These are phyloP conservation scores for rat (Rattus norvegicus) DNA, from an alignment of 2,113 vertebrate species.

Conservation along the genomic window DNA sequence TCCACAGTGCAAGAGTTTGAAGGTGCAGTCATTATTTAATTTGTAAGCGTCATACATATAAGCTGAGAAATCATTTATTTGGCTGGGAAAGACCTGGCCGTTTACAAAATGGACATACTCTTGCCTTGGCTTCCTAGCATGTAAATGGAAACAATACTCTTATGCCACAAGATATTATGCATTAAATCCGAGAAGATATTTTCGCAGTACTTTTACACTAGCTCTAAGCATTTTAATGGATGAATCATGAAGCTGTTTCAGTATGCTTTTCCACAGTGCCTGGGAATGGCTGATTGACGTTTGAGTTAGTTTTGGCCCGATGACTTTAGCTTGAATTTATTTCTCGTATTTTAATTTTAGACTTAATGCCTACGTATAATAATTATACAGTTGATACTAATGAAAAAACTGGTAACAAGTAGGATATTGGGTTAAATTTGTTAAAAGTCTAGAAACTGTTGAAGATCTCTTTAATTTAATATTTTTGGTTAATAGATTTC, in stretches of 20 bases:
- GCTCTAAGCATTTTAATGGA: conserved; percentile 34
- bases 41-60: conserved; percentile 46
- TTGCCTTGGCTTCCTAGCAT: conserved; percentile 61
- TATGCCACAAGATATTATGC: neutral
- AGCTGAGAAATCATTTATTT: conserved; percentile 63
- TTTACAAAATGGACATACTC: conserved; percentile 70
- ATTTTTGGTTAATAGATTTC: neutral
- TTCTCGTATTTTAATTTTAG: conserved; percentile 48
- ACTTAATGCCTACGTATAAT: neutral
- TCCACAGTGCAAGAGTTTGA: conserved; percentile 35
- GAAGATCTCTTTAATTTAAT: conserved; percentile 41
- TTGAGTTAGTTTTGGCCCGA: conserved; percentile 51
- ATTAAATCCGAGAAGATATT: conserved; percentile 40
- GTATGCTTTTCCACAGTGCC: conserved; percentile 11
- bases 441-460: conserved; percentile 51
- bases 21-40: conserved; percentile 37
- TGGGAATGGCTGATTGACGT: conserved; percentile 44
- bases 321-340: conserved; percentile 36
- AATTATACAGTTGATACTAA: conserved; percentile 23
- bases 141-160: conserved; percentile 38
- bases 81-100: conserved; percentile 66
- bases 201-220: conserved; percentile 54
- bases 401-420: conserved; percentile 3
- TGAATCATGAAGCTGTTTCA: conserved; percentile 51
- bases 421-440: conserved; percentile 52